Conservation (phyloP, 2,113 vertebrate species). For the Salvelinus fontinalis region DNA sequence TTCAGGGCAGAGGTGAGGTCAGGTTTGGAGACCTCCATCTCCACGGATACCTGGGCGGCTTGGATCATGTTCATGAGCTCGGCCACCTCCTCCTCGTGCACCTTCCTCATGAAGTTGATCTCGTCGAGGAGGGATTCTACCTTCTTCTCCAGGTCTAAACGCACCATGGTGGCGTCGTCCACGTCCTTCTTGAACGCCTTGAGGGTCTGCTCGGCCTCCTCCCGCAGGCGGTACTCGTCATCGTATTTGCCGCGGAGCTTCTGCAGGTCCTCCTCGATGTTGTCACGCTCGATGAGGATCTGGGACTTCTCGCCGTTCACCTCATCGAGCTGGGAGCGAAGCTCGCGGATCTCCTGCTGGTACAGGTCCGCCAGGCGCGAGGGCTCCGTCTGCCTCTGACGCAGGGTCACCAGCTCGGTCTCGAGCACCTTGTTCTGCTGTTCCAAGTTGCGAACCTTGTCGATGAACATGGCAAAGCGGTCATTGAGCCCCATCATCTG, state of each 20-base stretch:
- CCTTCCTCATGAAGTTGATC: constrained; percentile 85
- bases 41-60: constrained; percentile 80
- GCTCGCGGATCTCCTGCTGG: constrained; percentile 86
- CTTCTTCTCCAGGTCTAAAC: constrained; percentile 88
- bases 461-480: constrained; percentile 89
- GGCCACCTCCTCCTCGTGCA: constrained; percentile 87
- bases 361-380: constrained; percentile 85
- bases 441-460: constrained; percentile 89
- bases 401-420: constrained; percentile 79
- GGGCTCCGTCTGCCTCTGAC: constrained; percentile 83
- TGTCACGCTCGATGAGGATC: constrained; percentile 82
- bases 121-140: constrained; percentile 88
- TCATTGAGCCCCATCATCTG: constrained; percentile 91
- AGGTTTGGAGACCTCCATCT: constrained; percentile 83
- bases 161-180: constrained; percentile 85
- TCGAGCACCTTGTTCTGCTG: constrained; percentile 86
- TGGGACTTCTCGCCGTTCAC: constrained; percentile 82
- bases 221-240: constrained; percentile 77
- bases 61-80: constrained; percentile 87
- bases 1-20: constrained; percentile 89
- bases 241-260: constrained; percentile 79
- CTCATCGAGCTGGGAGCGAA: constrained; percentile 84
- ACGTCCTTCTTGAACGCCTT: constrained; percentile 85
- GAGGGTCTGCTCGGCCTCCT: constrained; percentile 82
- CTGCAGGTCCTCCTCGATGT: constrained; percentile 82